Conservation (phyloP, 2,113 vertebrate genomes). For the Felis chaus region DNA sequence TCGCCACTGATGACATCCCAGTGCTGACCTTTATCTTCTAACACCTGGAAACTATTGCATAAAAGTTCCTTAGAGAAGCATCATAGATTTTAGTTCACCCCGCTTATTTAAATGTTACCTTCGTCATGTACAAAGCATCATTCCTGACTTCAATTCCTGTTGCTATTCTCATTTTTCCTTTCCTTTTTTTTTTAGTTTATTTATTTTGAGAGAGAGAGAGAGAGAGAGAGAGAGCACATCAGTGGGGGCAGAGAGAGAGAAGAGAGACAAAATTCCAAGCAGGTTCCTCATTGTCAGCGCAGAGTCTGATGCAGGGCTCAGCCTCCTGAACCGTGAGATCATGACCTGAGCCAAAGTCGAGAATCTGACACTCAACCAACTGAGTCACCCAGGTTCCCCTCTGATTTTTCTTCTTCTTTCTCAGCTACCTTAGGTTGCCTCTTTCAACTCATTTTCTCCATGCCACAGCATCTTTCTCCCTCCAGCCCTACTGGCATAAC, state of each 20-base stretch:
- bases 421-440: not conserved
- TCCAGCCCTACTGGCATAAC: not conserved
- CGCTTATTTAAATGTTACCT: not conserved
- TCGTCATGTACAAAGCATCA: not conserved
- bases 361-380: no score
- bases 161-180: not conserved
- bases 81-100: not conserved
- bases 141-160: not conserved
- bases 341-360: no score
- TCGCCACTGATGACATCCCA: not conserved
- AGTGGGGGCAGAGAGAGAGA: no score
- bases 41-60: not conserved
- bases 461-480: not conserved
- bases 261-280: no score
- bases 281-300: no score
- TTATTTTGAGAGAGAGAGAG: no score
- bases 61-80: not conserved
- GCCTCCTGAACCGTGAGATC: no score
- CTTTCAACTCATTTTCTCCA: not conserved
- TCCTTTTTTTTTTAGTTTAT: no score
- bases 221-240: no score
- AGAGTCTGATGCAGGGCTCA: no score
- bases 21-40: not conserved
- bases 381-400: no score
- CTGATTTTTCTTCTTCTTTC: not conserved